Percentiles rank a stretch among this genome's conserved stretches.
Conservation (phyloP, 2,888 invertebrate species). For the Pterostichus madidus region DNA sequence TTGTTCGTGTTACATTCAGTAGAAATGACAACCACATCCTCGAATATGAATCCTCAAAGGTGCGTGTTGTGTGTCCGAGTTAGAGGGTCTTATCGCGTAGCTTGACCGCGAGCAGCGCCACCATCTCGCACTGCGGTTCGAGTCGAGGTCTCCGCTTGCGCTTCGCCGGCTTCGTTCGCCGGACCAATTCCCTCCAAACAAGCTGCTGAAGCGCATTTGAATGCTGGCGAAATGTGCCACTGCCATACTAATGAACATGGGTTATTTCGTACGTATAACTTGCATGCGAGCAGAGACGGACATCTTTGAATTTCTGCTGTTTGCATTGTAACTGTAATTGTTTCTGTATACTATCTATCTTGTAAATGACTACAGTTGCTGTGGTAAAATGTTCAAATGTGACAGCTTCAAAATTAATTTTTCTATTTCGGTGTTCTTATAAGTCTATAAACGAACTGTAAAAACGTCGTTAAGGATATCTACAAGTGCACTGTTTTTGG, state of each 20-base stretch:
- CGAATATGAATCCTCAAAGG: conserved; percentile 41
- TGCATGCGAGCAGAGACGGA: conserved; percentile 18
- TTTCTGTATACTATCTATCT: no score
- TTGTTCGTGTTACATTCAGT: conserved; percentile 17
- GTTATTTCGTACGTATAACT: conserved; percentile 21
- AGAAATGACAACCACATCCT: not conserved
- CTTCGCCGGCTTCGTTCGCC: conserved; percentile 12
- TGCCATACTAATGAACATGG: conserved; percentile 50
- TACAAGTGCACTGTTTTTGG: no score
- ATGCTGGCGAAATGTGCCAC: conserved; percentile 45
- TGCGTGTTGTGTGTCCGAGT: conserved; percentile 20
- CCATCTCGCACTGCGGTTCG: not conserved
- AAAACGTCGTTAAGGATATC: no score
- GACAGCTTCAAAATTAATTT: no score
- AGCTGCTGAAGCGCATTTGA: conserved; percentile 52
- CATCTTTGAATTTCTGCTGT: not conserved
- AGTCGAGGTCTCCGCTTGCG: not conserved
- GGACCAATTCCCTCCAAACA: conserved; percentile 9
- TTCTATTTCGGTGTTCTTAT: no score
- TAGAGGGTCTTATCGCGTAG: no score
- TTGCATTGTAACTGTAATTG: not conserved
- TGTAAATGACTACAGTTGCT: no score
- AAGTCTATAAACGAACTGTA: no score
- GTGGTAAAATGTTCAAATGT: no score
- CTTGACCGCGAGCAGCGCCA: conserved; percentile 7